A percentile compares a stretch with the other conserved stretches of the same genome.
Conservation (phyloP, 2,888 invertebrate species). For the Proisotoma minuta region DNA sequence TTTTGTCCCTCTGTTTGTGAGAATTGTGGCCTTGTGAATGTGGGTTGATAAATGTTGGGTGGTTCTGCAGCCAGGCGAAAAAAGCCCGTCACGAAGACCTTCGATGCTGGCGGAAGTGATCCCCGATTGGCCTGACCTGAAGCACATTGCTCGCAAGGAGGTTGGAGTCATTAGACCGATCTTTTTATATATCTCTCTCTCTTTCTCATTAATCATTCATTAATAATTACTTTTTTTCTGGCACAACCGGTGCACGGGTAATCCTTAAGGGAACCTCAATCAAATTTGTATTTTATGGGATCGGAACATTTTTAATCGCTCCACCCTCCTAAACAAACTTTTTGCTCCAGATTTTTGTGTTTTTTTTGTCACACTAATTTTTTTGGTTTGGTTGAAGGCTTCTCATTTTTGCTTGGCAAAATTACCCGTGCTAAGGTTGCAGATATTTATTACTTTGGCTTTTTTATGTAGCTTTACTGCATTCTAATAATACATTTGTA, state of each 20-base stretch:
- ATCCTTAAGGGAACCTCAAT: background rate
- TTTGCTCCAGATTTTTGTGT: background rate
- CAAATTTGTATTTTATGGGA: conserved; percentile 1
- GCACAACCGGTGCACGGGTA: conserved; percentile 19
- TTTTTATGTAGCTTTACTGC: too few species aligned
- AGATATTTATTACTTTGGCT: background rate
- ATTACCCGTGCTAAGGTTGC: conserved; percentile 19
- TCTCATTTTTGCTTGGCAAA: background rate
- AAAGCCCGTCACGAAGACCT: conserved; percentile 64
- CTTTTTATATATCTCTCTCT: conserved; percentile 22
- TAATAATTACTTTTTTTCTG: background rate
- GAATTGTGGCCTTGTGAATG: background rate
- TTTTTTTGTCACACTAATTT: background rate
- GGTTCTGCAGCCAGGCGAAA: conserved; percentile 50
- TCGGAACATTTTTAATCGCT: conserved; percentile 15
- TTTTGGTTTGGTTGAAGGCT: background rate
- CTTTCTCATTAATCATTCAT: conserved; percentile 8
- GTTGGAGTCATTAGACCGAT: conserved; percentile 59
- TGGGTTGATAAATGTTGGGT: conserved; percentile 23
- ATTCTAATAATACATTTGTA: background rate
- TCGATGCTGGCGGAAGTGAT: conserved; percentile 84
- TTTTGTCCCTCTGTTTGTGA: conserved; percentile 4
- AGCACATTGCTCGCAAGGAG: conserved; percentile 77
- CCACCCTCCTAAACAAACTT: conserved; percentile 11
- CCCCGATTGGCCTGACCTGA: conserved; percentile 91